Evolutionary conservation across 2,888 invertebrate species (phyloP).

Genomic region (Sarcophaga rosellei): DNA sequence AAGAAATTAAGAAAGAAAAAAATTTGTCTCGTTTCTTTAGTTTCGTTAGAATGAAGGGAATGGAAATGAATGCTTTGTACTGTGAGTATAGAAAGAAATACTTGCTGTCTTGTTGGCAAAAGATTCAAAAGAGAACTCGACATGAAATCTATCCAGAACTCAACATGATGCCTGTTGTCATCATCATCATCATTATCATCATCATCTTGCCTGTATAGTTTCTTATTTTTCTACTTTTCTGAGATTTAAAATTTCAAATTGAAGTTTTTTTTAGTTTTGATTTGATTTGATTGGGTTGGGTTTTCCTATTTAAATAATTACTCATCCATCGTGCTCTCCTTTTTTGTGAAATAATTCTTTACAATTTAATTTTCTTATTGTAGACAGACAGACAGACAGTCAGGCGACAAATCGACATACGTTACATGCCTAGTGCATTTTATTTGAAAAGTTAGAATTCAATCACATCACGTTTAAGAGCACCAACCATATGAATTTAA

Average conservation of each 20-base stretch:
- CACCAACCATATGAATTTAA: slow-evolving; percentile 56
- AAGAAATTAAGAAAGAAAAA: no score
- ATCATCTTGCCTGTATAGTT: not conserved
- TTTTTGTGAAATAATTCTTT: not conserved
- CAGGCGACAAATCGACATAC: no score
- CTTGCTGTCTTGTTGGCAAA: not conserved
- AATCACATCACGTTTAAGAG: slow-evolving; percentile 25
- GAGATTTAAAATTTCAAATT: not conserved
- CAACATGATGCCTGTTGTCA: not conserved
- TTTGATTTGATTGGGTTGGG: not conserved
- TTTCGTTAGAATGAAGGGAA: no score
- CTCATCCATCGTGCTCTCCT: not conserved
- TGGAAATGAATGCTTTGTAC: no score
- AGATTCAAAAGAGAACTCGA: not conserved
- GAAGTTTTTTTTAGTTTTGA: not conserved
- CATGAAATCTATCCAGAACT: not conserved
- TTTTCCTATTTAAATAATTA: not conserved
- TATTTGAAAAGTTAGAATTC: slow-evolving; percentile 38
- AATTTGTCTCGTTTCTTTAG: no score
- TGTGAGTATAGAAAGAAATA: no score
- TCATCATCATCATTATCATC: not conserved
- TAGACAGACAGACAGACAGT: not conserved
- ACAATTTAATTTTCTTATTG: not conserved
- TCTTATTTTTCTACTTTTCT: not conserved
- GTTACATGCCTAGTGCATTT: slow-evolving; percentile 12